These are phyloP conservation scores for Drosophila ironensis DNA, from an alignment of 1,140 invertebrate species.

Conservation along the genomic window DNA sequence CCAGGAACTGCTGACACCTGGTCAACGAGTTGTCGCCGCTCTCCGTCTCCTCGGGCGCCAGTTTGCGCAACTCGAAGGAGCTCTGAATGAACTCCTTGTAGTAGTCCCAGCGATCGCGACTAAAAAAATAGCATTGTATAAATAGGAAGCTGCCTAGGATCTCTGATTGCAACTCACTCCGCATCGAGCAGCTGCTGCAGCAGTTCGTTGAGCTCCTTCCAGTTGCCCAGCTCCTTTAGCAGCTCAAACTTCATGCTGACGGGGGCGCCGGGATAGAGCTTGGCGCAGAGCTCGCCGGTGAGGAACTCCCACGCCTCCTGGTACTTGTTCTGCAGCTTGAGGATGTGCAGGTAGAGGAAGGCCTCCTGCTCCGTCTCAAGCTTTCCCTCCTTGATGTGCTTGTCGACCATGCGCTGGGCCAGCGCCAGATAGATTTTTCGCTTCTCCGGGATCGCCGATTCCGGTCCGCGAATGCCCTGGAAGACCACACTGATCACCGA, in stretches of 20 bases:
- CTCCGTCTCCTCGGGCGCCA: neutral
- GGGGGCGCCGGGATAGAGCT: conserved; percentile 85
- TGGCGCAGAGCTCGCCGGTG: conserved; percentile 87
- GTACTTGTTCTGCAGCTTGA: conserved; percentile 92
- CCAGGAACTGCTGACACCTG: conserved; percentile 87
- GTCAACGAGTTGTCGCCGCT: conserved; percentile 82
- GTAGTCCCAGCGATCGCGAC: conserved; percentile 89
- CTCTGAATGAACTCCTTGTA: conserved; percentile 88
- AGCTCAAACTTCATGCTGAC: conserved; percentile 88
- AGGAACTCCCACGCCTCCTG: conserved; percentile 91
- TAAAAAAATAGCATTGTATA: conserved; percentile 51
- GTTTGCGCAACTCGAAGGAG: conserved; percentile 83
- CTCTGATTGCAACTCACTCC: conserved; percentile 83
- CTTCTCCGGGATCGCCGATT: conserved; percentile 83
- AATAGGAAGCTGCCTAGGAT: neutral
- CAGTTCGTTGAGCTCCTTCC: conserved; percentile 87
- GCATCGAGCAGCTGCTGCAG: conserved; percentile 87
- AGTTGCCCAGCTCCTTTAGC: conserved; percentile 88
- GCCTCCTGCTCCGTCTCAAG: conserved; percentile 97
- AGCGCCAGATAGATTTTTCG: conserved; percentile 88
- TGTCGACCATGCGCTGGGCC: conserved; percentile 93
- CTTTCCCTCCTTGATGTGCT: conserved; percentile 93
- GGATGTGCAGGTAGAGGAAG: conserved; percentile 94
- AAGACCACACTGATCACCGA: conserved; percentile 97
- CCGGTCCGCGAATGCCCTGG: conserved; percentile 83